Percentiles rank a stretch among this genome's conserved stretches.
Conservation (phyloP, 2,113 vertebrate species). For the Sylvilagus bachmani region DNA sequence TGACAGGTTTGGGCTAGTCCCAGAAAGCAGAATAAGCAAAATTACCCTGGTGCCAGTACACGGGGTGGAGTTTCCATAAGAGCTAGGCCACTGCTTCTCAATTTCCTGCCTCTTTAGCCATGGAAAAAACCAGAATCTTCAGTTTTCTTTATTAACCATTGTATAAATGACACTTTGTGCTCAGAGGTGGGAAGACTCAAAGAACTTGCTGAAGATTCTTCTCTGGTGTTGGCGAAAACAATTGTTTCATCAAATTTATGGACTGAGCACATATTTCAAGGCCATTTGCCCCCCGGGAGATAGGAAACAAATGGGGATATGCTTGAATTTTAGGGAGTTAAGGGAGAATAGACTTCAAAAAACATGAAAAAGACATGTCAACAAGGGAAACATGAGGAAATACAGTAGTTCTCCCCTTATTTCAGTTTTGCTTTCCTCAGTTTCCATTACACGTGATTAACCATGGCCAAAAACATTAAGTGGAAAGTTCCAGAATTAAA, state of each 20-base stretch:
- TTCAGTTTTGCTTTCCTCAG: neutral
- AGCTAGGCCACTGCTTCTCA: constrained; percentile 30
- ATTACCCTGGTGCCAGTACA: constrained; percentile 63
- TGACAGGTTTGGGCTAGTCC: constrained; percentile 75
- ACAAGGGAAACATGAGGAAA: constrained; percentile 27
- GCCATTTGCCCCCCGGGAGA: neutral
- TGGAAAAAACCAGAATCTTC: constrained; percentile 61
- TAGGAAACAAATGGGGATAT: neutral
- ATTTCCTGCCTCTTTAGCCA: constrained; percentile 66
- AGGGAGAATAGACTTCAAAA: neutral
- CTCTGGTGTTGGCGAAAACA: neutral
- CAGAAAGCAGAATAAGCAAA: constrained; percentile 69
- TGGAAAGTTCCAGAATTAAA: constrained; percentile 1
- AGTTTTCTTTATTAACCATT: constrained; percentile 59
- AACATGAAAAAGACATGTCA: neutral
- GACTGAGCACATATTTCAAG: neutral
- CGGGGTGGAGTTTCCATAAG: constrained; percentile 66
- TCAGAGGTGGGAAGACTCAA: neutral
- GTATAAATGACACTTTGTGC: constrained; percentile 29
- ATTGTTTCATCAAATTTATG: neutral
- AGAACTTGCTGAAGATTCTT: neutral
- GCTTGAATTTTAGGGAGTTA: neutral
- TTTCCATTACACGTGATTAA: neutral
- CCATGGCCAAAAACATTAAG: neutral
- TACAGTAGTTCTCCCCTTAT: neutral